These are phyloP conservation scores for Ceyx melanurus DNA, from an alignment of 2,113 vertebrate species.

Conservation along the genomic window DNA sequence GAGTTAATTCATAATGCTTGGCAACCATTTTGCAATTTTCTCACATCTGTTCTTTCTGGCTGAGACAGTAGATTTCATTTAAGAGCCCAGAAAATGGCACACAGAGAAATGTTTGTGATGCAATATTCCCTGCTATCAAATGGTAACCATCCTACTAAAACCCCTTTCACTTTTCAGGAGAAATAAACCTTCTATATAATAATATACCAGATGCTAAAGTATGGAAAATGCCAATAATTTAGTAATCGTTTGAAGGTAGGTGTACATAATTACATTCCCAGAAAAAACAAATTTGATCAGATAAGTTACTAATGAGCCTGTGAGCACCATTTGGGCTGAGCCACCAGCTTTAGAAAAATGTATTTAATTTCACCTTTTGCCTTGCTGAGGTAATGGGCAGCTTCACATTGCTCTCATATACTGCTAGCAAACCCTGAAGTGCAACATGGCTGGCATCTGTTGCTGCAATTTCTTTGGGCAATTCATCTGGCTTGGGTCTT, in stretches of 20 bases:
- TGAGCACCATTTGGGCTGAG: neutral
- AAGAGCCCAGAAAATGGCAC: slow-evolving; percentile 35
- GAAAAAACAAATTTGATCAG: neutral
- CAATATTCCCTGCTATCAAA: neutral
- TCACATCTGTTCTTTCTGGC: slow-evolving; percentile 60
- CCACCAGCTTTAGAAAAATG: neutral
- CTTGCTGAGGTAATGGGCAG: neutral
- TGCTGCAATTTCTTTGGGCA: neutral
- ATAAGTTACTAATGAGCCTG: neutral
- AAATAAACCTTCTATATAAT: neutral
- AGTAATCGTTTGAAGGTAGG: neutral
- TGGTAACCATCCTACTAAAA: neutral
- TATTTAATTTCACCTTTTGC: neutral
- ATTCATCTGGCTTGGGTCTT: neutral
- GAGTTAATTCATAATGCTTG: slow-evolving; percentile 34
- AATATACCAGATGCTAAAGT: slow-evolving; percentile 12
- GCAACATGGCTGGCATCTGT: neutral
- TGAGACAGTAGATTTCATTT: slow-evolving; percentile 14
- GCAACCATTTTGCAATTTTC: slow-evolving; percentile 32
- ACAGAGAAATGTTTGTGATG: neutral
- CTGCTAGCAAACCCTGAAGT: neutral
- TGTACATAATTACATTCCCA: neutral
- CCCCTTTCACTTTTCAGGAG: neutral
- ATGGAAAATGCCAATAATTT: neutral
- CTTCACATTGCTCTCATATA: neutral